These are phyloP conservation scores for Chelonus formosanus DNA, from an alignment of 2,888 invertebrate species.

Conservation along the genomic window DNA sequence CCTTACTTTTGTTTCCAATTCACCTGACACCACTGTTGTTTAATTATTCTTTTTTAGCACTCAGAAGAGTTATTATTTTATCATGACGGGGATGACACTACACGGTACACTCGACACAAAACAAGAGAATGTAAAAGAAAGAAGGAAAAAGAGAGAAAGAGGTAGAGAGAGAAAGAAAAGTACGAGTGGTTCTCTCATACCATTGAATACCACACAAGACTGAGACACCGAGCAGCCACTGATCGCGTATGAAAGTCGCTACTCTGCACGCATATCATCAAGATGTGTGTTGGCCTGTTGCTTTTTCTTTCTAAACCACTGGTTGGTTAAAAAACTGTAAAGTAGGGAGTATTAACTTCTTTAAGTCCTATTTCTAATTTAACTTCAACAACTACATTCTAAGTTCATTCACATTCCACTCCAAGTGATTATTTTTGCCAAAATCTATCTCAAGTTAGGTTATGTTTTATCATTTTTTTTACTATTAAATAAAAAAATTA, in stretches of 20 bases:
- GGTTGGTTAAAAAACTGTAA: conserved; percentile 26
- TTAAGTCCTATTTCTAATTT: background rate
- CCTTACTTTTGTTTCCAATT: background rate
- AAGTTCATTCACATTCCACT: too few relatives aligned
- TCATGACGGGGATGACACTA: conserved; percentile 11
- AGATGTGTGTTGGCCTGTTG: conserved; percentile 51
- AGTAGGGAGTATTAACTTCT: conserved; percentile 8
- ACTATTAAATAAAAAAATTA: too few relatives aligned
- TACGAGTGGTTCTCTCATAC: conserved; percentile 36
- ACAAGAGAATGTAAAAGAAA: conserved; percentile 20
- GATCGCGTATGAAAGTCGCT: conserved; percentile 36
- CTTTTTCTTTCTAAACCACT: conserved; percentile 52
- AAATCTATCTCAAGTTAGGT: too few relatives aligned
- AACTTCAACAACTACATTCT: too few relatives aligned
- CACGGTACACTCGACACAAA: conserved; percentile 10
- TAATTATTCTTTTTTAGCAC: background rate
- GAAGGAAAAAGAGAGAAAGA: conserved; percentile 32
- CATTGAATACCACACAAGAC: conserved; percentile 31
- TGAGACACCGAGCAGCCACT: conserved; percentile 35
- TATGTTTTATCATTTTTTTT: too few relatives aligned
- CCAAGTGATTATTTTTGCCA: too few relatives aligned
- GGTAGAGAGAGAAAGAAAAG: conserved; percentile 20
- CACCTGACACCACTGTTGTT: background rate
- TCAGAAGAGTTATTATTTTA: background rate
- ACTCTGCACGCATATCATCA: conserved; percentile 41